Evolutionary conservation across 2,797 vertebrate species (phyloP).

Genomic region (Peromyscus melanophrys): DNA sequence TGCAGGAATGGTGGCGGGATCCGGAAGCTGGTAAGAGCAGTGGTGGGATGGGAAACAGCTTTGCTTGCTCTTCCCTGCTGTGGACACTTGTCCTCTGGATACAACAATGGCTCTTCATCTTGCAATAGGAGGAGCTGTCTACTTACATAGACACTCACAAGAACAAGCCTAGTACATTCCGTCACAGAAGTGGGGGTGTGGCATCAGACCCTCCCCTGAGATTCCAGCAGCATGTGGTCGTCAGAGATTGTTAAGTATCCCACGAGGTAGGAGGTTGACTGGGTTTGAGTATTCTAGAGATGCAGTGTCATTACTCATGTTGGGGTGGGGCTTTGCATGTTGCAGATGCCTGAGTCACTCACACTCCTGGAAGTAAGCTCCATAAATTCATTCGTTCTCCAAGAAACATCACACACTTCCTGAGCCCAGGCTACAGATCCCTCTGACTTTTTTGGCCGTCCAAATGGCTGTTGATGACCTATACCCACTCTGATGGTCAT

Average conservation of each 20-base stretch:
- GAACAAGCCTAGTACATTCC: not conserved
- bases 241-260: not conserved
- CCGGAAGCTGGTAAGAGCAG: not conserved
- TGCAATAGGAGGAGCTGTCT: not conserved
- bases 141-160: not conserved
- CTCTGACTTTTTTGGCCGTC: not conserved
- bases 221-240: not conserved
- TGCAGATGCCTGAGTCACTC: not conserved
- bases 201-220: not conserved
- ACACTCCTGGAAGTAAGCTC: not conserved
- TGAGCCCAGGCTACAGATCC: not conserved
- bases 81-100: not conserved
- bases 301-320: not conserved
- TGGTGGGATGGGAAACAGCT: not conserved
- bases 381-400: not conserved
- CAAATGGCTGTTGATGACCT: not conserved
- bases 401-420: not conserved
- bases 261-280: not conserved
- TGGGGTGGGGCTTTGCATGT: not conserved
- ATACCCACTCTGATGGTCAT: not conserved
- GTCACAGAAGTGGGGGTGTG: not conserved
- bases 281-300: not conserved
- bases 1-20: not conserved
- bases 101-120: not conserved
- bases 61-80: not conserved